Base-by-base conservation (phyloP, 2,797 vertebrate species). In the Chiroxiphia lanceolata region DNA sequence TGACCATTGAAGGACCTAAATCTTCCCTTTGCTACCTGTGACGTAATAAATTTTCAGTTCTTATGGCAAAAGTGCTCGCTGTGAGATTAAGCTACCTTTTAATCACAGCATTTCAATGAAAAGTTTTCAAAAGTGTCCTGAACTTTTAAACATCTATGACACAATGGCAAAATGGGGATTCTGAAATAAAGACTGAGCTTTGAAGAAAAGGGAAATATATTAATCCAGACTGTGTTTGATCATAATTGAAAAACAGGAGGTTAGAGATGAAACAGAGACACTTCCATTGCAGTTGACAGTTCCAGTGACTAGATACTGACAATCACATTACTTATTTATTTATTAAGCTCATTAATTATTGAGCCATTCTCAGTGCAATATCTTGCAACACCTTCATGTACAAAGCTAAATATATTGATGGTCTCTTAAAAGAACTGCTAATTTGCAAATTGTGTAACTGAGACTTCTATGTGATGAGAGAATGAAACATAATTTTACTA, bases 21-120 rank as follows among this genome's bases (percentile, higher is more conserved):
- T 76, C 38, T 80, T 50, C 20, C 17, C 18, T 0, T 0, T 33
- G 33, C 29, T 20, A 86, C 48, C 19, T 72, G 7, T 8, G 15
- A 47, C 10, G 27, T n/a, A 13, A 20, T 9, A 67, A 59, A 59
- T 69, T 47, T 57, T 20, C 21, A 3, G 0, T 45, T 77, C 12
- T 86, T 89, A 15, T 54, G 34, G 10, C 9, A 89, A n/a, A 90
- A 83, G 4, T 71, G 15, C 6, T 70, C 61, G 7, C 10, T 54
- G 9, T 47, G 42, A 78, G 31, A 86, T 67, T 33, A 83, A 75
- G 6, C 3, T 51, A 47, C 3, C 0, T 54, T 79, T 78, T 51
- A 89, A 42, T 3, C 8, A 47, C 7, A 70, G 3, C 3, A 38
- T n/a, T 87, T 89, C 16, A 48, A 79, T 27, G 1, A 36, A 48